These are phyloP conservation scores for Diachasmimorpha longicaudata DNA, from an alignment of 1,140 invertebrate genomes.

Conservation along the genomic window DNA sequence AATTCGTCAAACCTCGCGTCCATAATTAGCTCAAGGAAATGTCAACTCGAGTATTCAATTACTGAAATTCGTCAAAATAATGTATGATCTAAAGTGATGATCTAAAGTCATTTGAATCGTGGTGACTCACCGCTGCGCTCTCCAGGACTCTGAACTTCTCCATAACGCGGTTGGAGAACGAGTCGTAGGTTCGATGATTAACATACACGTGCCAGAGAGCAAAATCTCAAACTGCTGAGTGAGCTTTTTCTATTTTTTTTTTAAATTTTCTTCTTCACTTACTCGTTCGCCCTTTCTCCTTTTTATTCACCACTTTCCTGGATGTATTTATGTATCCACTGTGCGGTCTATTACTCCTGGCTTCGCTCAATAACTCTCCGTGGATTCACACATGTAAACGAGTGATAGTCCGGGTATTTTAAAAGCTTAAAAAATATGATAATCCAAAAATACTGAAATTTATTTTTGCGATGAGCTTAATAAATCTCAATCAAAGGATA, in stretches of 20 bases:
- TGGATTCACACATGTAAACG: background rate
- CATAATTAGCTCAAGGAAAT: slow-evolving; percentile 1
- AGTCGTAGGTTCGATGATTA: slow-evolving; percentile 21
- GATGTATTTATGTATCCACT: slow-evolving; percentile 12
- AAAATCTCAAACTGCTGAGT: slow-evolving; percentile 22
- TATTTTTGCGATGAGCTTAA: background rate
- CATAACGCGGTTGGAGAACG: background rate
- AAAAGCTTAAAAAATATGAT: background rate
- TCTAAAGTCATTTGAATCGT: slow-evolving; percentile 9
- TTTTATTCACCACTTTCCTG: background rate
- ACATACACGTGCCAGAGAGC: slow-evolving; percentile 20
- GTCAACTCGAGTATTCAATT: background rate
- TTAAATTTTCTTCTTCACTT: background rate
- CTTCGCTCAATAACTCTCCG: background rate
- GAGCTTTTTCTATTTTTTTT: background rate
- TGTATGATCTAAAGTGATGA: background rate
- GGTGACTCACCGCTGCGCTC: background rate
- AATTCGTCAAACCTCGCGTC: background rate
- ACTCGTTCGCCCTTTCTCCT: background rate
- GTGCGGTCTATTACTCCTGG: background rate
- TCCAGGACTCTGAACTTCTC: background rate
- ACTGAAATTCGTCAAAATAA: background rate
- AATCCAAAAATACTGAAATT: background rate
- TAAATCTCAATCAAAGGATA: background rate
- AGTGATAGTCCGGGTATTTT: background rate